A percentile compares a stretch with the other conserved stretches of the same genome.
These are phyloP conservation scores for Penelope pileata DNA, from an alignment of 2,113 vertebrate genomes.

Conservation along the genomic window DNA sequence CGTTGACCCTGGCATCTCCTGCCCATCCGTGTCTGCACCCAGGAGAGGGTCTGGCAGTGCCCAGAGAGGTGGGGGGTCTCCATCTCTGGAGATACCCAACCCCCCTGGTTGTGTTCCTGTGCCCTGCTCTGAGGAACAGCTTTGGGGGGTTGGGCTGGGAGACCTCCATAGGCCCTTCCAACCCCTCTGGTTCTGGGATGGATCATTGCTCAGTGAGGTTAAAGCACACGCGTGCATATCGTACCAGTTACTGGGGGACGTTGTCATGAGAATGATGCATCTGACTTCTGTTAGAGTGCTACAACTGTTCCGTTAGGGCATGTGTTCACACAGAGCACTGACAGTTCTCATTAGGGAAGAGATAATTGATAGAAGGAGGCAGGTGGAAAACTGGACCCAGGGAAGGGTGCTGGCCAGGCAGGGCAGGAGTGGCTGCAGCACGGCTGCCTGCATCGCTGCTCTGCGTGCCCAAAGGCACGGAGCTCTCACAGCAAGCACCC, in stretches of 20 bases:
- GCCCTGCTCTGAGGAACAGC: too few relatives aligned
- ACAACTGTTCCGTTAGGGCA: fast-evolving
- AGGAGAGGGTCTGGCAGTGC: too few relatives aligned
- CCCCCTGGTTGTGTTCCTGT: too few relatives aligned
- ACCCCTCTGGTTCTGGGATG: too few relatives aligned
- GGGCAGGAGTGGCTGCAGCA: not conserved
- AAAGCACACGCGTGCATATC: not conserved
- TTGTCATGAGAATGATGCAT: not conserved
- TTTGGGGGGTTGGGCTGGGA: too few relatives aligned
- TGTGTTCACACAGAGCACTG: not conserved
- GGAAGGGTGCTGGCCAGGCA: not conserved
- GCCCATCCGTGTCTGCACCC: fast-evolving
- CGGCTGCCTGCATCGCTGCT: fast-evolving
- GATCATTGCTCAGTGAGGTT: not conserved
- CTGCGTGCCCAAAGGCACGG: not conserved
- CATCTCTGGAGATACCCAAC: too few relatives aligned
- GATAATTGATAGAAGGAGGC: not conserved
- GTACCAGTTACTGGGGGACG: not conserved
- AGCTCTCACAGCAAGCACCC: not conserved
- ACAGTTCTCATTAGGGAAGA: not conserved
- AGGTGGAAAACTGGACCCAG: not conserved
- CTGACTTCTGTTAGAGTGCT: not conserved
- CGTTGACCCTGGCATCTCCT: fast-evolving
- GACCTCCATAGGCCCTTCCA: too few relatives aligned
- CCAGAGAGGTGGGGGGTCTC: too few relatives aligned